A percentile compares a stretch with the other conserved stretches of the same genome.
These are phyloP conservation scores for Caenorhabditis panamensis DNA, from an alignment of 2,888 invertebrate genomes.

Conservation along the genomic window DNA sequence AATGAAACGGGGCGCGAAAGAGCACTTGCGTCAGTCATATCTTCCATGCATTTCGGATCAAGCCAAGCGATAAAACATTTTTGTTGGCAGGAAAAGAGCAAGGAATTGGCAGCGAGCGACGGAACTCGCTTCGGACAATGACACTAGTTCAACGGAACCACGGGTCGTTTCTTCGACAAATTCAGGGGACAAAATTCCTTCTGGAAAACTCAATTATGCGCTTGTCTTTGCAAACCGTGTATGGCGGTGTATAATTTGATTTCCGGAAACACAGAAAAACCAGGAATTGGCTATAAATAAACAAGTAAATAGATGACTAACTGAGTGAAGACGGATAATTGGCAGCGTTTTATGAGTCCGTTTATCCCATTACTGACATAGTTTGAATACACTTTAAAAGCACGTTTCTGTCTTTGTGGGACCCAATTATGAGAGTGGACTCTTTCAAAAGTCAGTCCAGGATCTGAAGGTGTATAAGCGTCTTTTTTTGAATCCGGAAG, in stretches of 20 bases:
- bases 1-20: constrained; percentile 9
- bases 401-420: neutral
- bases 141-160: constrained; percentile 12
- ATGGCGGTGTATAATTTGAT: constrained; percentile 30
- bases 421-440: too few species aligned
- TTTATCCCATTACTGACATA: constrained; percentile 5
- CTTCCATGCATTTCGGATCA: constrained; percentile 34
- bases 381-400: neutral
- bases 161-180: neutral
- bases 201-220: constrained; percentile 33
- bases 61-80: constrained; percentile 15
- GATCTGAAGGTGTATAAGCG: neutral
- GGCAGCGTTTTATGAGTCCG: constrained; percentile 7
- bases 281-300: neutral
- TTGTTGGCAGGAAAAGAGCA: neutral
- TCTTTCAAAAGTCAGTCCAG: too few species aligned
- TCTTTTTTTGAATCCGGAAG: constrained; percentile 15
- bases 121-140: neutral
- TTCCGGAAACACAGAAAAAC: neutral
- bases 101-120: constrained; percentile 2
- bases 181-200: neutral
- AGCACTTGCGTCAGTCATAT: constrained; percentile 30
- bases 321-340: neutral
- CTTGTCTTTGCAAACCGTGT: constrained; percentile 15
- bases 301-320: constrained; percentile 19